phyloP scores from a whole-genome alignment of 2,113 vertebrate species.

The Gila orcuttii region DNA sequence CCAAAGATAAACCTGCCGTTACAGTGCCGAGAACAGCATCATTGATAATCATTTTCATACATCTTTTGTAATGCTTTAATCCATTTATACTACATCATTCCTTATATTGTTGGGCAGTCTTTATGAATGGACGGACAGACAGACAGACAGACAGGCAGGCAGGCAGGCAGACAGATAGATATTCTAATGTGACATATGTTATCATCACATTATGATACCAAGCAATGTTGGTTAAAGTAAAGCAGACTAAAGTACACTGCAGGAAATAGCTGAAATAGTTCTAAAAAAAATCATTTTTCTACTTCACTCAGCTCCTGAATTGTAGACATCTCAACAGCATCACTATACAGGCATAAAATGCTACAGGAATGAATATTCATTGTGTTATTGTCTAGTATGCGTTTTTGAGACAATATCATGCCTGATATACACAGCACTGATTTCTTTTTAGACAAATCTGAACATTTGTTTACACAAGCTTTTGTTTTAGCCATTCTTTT shows the following conservation, averaged over 20 bases:
- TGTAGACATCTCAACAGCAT: conserved; percentile 9
- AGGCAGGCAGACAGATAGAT: no score
- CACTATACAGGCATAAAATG: not conserved
- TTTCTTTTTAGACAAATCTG: conserved; percentile 67
- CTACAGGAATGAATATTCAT: conserved; percentile 70
- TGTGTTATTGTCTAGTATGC: conserved; percentile 69
- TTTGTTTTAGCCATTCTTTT: conserved; percentile 70
- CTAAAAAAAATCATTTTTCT: not conserved
- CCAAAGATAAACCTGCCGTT: conserved; percentile 34
- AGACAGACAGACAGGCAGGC: no score
- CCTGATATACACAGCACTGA: conserved; percentile 64
- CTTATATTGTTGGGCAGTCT: conserved; percentile 6
- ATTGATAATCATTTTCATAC: conserved; percentile 40
- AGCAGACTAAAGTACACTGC: not conserved
- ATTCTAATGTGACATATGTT: not conserved
- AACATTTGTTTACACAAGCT: conserved; percentile 62
- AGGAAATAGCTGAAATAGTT: conserved; percentile 1
- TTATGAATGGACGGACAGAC: not conserved
- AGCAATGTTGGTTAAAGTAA: not conserved
- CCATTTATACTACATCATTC: conserved; percentile 42
- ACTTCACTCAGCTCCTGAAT: not conserved
- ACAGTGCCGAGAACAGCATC: conserved; percentile 25
- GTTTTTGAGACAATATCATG: conserved; percentile 67
- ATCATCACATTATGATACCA: not conserved
- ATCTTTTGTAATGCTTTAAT: conserved; percentile 38